Evolutionary conservation across 2,113 vertebrate genomes (phyloP).

Genomic region (Chamaetylas fuelleborni): DNA sequence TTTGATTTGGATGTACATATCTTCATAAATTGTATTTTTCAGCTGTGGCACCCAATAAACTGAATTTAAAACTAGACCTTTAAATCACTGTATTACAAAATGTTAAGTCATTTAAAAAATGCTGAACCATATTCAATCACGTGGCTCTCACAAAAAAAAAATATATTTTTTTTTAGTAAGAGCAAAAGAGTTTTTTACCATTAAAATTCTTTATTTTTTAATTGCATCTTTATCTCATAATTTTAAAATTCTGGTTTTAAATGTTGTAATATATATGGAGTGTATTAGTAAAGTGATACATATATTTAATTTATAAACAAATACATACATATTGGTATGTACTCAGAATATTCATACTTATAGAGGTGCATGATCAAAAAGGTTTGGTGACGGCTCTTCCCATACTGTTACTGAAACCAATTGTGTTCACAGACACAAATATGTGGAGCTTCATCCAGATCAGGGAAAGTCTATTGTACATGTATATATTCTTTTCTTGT

Average conservation of each 20-base stretch:
- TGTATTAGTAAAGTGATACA: neutral
- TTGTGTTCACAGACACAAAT: neutral
- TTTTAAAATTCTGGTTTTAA: neutral
- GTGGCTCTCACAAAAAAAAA: neutral
- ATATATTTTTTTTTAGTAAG: neutral
- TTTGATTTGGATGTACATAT: neutral
- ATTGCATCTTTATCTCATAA: neutral
- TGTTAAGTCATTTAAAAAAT: neutral
- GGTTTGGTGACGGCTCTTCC: neutral
- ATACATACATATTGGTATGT: accelerated
- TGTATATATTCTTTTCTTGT: neutral
- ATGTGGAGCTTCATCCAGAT: neutral
- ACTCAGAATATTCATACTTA: neutral
- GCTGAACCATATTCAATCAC: neutral
- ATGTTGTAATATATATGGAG: neutral
- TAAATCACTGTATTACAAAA: neutral
- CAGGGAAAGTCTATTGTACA: neutral
- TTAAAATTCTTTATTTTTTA: neutral
- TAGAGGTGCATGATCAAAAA: neutral
- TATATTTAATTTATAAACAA: neutral
- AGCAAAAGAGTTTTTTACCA: neutral
- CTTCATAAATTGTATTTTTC: neutral
- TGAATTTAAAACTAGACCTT: neutral
- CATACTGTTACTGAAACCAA: neutral
- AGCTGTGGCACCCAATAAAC: neutral